phyloP scores from a whole-genome alignment of 2,797 vertebrate species.

The Luscinia luscinia region DNA sequence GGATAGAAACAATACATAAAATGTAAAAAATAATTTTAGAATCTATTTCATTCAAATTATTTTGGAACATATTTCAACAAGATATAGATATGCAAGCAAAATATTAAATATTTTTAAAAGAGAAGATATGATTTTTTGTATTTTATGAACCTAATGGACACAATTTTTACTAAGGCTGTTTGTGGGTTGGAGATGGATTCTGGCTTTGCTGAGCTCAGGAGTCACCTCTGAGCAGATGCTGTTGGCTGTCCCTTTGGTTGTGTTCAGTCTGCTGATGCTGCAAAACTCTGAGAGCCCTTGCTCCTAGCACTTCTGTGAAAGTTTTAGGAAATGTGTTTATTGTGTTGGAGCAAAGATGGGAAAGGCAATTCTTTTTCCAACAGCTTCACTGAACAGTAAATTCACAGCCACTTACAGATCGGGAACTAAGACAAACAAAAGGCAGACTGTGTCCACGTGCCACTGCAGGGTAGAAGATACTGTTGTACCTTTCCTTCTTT shows the following conservation, averaged over 20 bases:
- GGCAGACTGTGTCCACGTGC: accelerated
- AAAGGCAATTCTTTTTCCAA: background rate
- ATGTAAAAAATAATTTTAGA: background rate
- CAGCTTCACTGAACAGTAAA: background rate
- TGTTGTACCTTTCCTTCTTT: background rate
- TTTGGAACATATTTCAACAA: background rate
- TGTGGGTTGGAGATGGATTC: background rate
- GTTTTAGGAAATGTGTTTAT: background rate
- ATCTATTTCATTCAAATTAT: background rate
- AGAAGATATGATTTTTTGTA: accelerated
- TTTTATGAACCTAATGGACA: background rate
- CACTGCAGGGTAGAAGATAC: background rate
- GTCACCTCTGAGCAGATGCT: background rate
- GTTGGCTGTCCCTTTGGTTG: background rate
- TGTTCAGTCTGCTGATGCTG: background rate
- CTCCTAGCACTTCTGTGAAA: background rate
- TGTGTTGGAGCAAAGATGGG: background rate
- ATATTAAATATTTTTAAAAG: background rate
- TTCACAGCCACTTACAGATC: background rate
- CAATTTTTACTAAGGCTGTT: background rate
- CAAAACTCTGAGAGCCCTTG: background rate
- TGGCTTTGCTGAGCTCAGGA: background rate
- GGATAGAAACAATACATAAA: background rate
- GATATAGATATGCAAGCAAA: background rate
- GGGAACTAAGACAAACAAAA: background rate